phyloP scores from a whole-genome alignment of 2,113 vertebrate genomes.

The Malurus cyaneus region DNA sequence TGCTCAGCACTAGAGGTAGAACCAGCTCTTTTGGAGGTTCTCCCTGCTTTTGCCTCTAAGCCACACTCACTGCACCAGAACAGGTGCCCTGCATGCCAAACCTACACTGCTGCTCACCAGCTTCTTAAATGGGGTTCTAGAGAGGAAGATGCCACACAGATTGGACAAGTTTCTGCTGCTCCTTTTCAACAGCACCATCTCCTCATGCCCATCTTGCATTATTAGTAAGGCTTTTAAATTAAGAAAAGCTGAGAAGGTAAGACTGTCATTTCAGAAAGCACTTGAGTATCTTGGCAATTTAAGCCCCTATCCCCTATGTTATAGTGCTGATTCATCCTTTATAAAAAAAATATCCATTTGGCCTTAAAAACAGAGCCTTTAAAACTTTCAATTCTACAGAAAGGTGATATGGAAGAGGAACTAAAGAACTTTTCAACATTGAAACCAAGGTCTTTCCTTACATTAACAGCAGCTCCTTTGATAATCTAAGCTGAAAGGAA shows the following conservation, averaged over 20 bases:
- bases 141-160: background rate
- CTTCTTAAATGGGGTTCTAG: fast-evolving
- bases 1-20: background rate
- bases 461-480: background rate
- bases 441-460: background rate
- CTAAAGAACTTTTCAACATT: background rate
- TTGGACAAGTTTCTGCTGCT: background rate
- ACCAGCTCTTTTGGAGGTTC: background rate
- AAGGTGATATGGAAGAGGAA: background rate
- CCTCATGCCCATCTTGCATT: background rate
- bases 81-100: fast-evolving
- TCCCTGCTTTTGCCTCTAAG: background rate
- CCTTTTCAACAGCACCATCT: background rate
- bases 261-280: background rate
- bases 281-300: background rate
- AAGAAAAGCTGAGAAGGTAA: background rate
- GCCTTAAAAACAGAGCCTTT: background rate
- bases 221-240: background rate
- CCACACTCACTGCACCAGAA: background rate
- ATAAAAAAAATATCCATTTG: background rate
- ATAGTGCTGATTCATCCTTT: background rate
- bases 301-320: background rate
- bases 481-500: conserved; percentile 31
- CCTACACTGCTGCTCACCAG: background rate
- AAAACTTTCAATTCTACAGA: background rate